Evolutionary conservation across 1,140 invertebrate genomes (phyloP), one percentile per base, ranked within the genome.

Genomic region (Nomia melanderi): DNA sequence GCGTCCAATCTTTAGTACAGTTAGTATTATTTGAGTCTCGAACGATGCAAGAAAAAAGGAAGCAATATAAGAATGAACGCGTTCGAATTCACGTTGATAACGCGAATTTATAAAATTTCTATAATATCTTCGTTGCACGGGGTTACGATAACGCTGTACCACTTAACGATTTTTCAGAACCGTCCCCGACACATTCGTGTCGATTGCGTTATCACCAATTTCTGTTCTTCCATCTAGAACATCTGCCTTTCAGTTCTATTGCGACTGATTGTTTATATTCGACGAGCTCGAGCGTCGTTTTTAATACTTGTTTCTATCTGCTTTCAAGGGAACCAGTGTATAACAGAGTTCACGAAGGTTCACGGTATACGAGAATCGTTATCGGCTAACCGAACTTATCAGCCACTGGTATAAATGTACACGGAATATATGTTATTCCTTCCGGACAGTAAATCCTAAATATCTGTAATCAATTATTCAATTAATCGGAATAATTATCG

Each of bases 391-490:
- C 14, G 14, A 23, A 25, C 31, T 78, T 85, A 83, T 83, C 80
- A 47, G 39, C 12, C 4, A 23, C 2, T 53, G 60, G 54, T 75
- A 50, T 50, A 79, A 62, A 66, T 27, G 27, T n/a, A n/a, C 57
- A 75, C 39, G 44, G 56, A 79, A 53, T 47, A 60, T 20, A 41
- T 69, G 77, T 74, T 82, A 79, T 65, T 79, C 60, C 81, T 84
- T 84, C 72, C 81, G 81, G 71, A 54, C 50, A 39, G 23, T 50
- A 62, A 29, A 79, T 79, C 67, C 67, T 54, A 53, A 79, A 59
- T 79, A 79, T 83, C 66, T 76, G 23, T 36, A 53, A 83, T 84
- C 56, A 54, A 83, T 83, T 81, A 74, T 74, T 81, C 74, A 78
- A 84, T 83, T 78, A 81, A 41, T 29, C 53, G 47, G 66, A 63